Conservation (phyloP, 2,888 invertebrate species). For the Isoperla grammatica region DNA sequence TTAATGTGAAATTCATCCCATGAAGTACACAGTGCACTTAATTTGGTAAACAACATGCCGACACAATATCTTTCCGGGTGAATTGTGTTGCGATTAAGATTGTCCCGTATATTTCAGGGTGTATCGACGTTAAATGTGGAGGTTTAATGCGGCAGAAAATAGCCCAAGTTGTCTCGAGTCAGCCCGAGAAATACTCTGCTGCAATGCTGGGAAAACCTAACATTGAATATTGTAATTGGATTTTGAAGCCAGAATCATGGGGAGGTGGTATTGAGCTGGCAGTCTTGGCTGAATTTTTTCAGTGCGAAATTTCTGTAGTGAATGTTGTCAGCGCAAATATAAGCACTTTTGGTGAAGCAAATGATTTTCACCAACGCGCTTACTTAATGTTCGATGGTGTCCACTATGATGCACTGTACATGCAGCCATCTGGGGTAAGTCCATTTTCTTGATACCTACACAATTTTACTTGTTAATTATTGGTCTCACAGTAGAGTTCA, state of each 20-base stretch:
- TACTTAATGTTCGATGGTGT: slow-evolving; percentile 92
- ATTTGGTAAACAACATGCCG: no score
- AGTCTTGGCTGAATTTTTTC: slow-evolving; percentile 77
- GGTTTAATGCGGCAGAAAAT: slow-evolving; percentile 79
- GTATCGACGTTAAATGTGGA: slow-evolving; percentile 67
- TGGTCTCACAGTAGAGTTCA: no score
- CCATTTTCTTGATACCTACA: no score
- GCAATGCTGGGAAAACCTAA: slow-evolving; percentile 82
- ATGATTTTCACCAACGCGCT: slow-evolving; percentile 73
- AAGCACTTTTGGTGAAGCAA: slow-evolving; percentile 90
- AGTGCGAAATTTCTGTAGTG: slow-evolving; percentile 88
- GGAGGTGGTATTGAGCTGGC: slow-evolving; percentile 94
- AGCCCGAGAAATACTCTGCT: slow-evolving; percentile 73
- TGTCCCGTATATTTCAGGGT: slow-evolving; percentile 44
- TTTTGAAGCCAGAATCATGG: slow-evolving; percentile 83
- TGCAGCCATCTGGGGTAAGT: slow-evolving; percentile 74
- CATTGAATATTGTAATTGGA: slow-evolving; percentile 85
- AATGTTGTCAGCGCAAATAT: slow-evolving; percentile 86
- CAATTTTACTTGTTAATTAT: no score
- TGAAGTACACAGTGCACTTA: no score
- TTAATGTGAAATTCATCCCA: no score
- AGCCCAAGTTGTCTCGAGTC: slow-evolving; percentile 72
- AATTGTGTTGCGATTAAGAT: slow-evolving; percentile 1
- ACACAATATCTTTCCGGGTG: no score
- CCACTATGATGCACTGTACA: slow-evolving; percentile 89